Evolutionary conservation across 1,140 invertebrate species (phyloP).

Genomic region (Pentalonia nigronervosa): DNA sequence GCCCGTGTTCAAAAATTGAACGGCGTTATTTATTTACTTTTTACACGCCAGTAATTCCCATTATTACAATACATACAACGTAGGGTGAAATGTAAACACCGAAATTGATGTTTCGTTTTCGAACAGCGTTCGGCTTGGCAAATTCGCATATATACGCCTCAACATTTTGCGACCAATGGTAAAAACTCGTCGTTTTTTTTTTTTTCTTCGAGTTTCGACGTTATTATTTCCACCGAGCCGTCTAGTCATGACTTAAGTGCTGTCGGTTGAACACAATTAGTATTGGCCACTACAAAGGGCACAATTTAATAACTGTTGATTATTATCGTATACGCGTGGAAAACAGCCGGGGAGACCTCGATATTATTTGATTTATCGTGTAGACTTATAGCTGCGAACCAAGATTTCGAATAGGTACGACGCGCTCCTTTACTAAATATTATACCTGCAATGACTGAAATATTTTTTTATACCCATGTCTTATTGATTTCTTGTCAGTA

Average conservation of each 20-base stretch:
- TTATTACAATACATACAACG: background rate
- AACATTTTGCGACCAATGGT: background rate
- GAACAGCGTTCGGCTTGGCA: background rate
- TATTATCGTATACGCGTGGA: background rate
- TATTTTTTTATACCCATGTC: background rate
- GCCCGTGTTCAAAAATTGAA: background rate
- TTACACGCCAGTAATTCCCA: background rate
- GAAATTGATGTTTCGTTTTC: background rate
- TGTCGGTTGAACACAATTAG: background rate
- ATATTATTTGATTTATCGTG: background rate
- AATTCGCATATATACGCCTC: background rate
- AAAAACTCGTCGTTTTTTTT: background rate
- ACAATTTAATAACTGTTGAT: background rate
- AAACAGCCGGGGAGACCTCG: background rate
- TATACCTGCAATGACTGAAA: slow-evolving; percentile 22
- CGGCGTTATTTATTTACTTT: background rate
- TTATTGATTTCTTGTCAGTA: background rate
- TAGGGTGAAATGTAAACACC: background rate
- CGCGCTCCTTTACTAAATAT: background rate
- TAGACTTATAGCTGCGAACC: background rate
- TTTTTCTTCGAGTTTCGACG: background rate
- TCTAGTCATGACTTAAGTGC: background rate
- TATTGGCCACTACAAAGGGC: too few relatives aligned
- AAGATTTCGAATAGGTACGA: background rate
- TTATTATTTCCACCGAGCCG: background rate